A percentile compares a stretch with the other conserved stretches of the same genome.
These are phyloP conservation scores for Grammomys surdaster DNA, from an alignment of 2,113 vertebrate genomes.

Conservation along the genomic window DNA sequence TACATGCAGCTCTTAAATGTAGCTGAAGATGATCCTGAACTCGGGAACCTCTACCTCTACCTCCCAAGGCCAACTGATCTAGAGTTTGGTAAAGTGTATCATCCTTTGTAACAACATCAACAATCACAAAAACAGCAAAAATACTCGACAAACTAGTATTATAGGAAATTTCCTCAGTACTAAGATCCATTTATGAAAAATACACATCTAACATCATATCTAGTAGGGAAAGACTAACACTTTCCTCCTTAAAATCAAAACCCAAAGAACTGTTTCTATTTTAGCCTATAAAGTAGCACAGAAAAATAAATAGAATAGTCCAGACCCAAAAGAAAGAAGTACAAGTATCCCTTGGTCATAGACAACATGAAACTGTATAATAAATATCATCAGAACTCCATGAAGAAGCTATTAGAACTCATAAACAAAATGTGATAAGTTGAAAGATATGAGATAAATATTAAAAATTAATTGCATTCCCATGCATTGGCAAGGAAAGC, in stretches of 20 bases:
- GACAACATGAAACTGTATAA: neutral
- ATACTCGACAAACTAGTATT: neutral
- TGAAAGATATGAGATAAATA: constrained; percentile 16
- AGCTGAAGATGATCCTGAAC: neutral
- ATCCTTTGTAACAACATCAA: neutral
- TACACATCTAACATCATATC: neutral
- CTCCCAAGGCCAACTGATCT: neutral
- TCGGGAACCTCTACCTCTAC: neutral
- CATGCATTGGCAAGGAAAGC: neutral
- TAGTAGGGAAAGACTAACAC: neutral
- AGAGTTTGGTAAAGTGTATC: neutral
- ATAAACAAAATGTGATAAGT: constrained; percentile 16
- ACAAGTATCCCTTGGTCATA: constrained; percentile 8
- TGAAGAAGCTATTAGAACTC: neutral
- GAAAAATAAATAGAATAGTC: constrained; percentile 53
- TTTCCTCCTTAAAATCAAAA: neutral
- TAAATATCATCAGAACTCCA: neutral
- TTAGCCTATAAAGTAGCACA: constrained; percentile 25
- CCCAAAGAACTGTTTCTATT: constrained; percentile 33
- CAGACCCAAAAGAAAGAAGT: constrained; percentile 19
- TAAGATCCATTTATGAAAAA: constrained; percentile 57
- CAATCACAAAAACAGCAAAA: neutral
- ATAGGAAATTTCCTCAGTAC: neutral
- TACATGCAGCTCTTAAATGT: neutral
- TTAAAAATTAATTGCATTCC: constrained; percentile 48